Evolutionary conservation across 2,888 invertebrate genomes (phyloP), one percentile per base, ranked within the genome.

Genomic region (Rhodophaea formosa): DNA sequence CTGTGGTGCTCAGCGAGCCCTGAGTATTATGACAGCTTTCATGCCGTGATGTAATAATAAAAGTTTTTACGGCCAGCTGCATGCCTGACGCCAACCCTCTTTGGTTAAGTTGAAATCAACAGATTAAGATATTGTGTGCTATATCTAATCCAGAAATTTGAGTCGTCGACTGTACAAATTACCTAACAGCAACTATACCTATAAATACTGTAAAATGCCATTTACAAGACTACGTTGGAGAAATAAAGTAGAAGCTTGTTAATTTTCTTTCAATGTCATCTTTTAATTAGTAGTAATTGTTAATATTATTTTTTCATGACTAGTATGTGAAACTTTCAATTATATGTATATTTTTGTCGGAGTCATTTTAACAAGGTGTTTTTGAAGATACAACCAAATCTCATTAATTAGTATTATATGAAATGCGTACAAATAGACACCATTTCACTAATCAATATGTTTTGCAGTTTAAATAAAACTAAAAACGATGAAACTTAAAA

Each of bases 401-500:
- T 39, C 39, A 12, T 10, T 6, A 39, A 39, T 39, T 39, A 12
- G 1, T 12, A 12, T 39, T 12, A 8, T 35, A 35, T 23, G 12
- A 10, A 39, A 5, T 39, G 39, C 39, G n/a, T 39, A 5, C 3
- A 35, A 35, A 10, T 35, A 0, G 10, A 35, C 35, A 35, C 12
- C 35, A 35, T 10, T 35, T 10, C n/a, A n/a, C 3, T 3, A n/a
- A 39, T 39, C n/a, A 1, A 39, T 39, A 39, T 39, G 3, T 39
- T 39, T 39, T 39, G 39, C 39, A 23, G 5, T 23, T 39, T 12
- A 46, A 29, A 23, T 23, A 12, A 16, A 46, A 12, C 0, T 46
- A n/a, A 46, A 70, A 67, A 72, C 69, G 68, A 68, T 65, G 63
- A 71, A 65, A 67, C 70, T 63, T 67, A 69, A 71, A 67, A 62